Evolutionary conservation across 2,797 vertebrate species (phyloP).

Genomic region (Apodemus agrarius): DNA sequence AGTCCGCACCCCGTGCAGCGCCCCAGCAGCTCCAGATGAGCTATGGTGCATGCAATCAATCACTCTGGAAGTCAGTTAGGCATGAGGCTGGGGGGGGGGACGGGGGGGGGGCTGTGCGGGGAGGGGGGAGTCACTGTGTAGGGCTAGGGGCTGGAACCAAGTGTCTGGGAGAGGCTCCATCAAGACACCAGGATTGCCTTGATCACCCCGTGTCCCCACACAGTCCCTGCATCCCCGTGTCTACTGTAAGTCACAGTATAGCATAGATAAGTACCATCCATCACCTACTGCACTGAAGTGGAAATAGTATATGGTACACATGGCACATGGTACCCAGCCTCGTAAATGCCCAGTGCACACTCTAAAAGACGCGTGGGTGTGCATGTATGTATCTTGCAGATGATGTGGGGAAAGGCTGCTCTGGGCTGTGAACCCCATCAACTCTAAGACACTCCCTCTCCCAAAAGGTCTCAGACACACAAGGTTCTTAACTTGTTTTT

Average conservation of each 20-base stretch:
- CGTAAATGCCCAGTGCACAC: background rate
- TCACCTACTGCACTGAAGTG: background rate
- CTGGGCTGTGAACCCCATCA: constrained; percentile 13
- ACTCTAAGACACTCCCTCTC: background rate
- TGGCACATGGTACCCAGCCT: no score
- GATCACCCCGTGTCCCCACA: background rate
- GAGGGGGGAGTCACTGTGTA: background rate
- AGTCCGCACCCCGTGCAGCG: background rate
- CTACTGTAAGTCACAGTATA: background rate
- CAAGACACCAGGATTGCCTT: background rate
- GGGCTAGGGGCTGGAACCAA: background rate
- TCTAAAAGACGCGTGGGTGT: constrained; percentile 7
- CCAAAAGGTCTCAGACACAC: background rate
- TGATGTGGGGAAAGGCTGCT: background rate
- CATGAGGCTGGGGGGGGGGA: no score
- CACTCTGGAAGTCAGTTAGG: constrained; percentile 8
- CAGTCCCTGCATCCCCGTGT: background rate
- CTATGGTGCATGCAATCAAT: constrained; percentile 15
- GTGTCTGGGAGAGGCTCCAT: background rate
- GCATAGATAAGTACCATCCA: background rate
- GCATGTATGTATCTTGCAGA: background rate
- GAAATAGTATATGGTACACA: background rate
- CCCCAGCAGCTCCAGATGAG: background rate
- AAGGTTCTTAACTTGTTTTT: constrained; percentile 39
- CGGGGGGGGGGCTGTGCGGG: no score